Evolutionary conservation across 2,113 vertebrate species (phyloP).

Genomic region (Anthoscopus minutus): DNA sequence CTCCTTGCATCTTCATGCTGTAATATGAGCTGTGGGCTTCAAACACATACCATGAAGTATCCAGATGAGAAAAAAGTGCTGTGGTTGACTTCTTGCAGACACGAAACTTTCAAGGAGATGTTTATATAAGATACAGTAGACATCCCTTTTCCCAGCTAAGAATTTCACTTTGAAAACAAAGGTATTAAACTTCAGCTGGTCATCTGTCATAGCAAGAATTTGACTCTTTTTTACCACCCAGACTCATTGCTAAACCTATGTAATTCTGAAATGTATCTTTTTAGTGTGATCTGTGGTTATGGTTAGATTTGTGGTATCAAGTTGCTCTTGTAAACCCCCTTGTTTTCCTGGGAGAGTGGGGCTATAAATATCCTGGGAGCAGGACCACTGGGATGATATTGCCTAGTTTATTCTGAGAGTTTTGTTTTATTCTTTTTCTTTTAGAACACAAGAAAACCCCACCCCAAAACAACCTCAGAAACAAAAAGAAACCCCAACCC

Average conservation of each 20-base stretch:
- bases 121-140: neutral
- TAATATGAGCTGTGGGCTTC: neutral
- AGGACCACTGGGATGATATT: neutral
- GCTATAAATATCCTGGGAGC: neutral
- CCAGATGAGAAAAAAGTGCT: neutral
- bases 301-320: neutral
- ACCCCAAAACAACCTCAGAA: neutral
- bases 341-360: neutral
- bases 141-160: neutral
- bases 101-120: neutral
- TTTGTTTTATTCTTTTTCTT: neutral
- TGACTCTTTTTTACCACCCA: neutral
- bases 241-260: neutral
- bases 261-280: neutral
- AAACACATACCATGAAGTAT: neutral
- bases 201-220: neutral
- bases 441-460: neutral
- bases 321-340: neutral
- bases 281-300: neutral
- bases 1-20: neutral
- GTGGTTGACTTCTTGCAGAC: neutral
- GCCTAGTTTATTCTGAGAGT: neutral
- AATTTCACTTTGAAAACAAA: neutral
- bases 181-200: neutral
- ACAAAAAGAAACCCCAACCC: neutral